Evolutionary conservation across 2,113 vertebrate genomes (phyloP).

Genomic region (Silurus meridionalis): DNA sequence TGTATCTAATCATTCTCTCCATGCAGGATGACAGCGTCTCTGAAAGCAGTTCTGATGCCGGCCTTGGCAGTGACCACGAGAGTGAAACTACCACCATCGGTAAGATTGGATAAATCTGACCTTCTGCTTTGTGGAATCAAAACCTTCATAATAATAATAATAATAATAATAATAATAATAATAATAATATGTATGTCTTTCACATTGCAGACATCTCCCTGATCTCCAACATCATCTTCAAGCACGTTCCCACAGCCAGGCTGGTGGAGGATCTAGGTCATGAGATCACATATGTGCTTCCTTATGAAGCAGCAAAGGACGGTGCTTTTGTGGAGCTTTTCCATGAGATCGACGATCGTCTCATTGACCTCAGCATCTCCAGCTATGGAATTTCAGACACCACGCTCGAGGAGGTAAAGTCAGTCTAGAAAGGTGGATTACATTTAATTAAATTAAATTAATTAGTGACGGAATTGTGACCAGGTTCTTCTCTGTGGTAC

Average conservation of each 20-base stretch:
- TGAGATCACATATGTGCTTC: constrained; percentile 90
- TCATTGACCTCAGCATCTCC: constrained; percentile 92
- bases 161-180: too few species aligned
- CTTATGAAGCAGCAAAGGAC: constrained; percentile 92
- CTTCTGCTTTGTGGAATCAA: not conserved
- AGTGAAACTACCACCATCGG: constrained; percentile 96
- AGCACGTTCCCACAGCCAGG: constrained; percentile 88
- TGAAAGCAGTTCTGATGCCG: constrained; percentile 96
- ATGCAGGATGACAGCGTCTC: constrained; percentile 93
- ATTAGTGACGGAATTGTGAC: not conserved
- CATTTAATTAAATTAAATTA: not conserved
- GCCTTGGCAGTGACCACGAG: constrained; percentile 96
- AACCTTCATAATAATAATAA: not conserved
- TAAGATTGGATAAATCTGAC: constrained; percentile 62
- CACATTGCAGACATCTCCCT: constrained; percentile 84
- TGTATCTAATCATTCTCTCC: constrained; percentile 44
- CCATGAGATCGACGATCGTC: constrained; percentile 94
- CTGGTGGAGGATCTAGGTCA: constrained; percentile 96
- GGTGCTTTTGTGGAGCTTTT: constrained; percentile 96
- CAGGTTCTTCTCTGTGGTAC: constrained; percentile 31
- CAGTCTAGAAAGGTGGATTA: too few species aligned
- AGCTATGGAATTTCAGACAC: constrained; percentile 98
- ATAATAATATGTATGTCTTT: not conserved
- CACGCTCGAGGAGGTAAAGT: constrained; percentile 87
- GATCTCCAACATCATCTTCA: constrained; percentile 93